These are phyloP conservation scores for Apis mellifera DNA, from an alignment of 1,140 invertebrate genomes.

Conservation along the genomic window Amel_HAv3.1 CM009942.2:7787001-7787500, in stretches of 20 bases:
- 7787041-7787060: not conserved
- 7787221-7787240: conserved; percentile 87
- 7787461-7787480: too few relatives aligned
- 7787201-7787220: conserved; percentile 90
- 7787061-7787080: not conserved
- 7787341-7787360: too few relatives aligned
- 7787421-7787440: too few relatives aligned
- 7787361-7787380: too few relatives aligned
- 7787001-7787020: not conserved
- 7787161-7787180: not conserved
- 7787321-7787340: not conserved
- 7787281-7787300: conserved; percentile 81
- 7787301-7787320: conserved; percentile 82
- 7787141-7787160: not conserved
- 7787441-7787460: too few relatives aligned
- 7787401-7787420: too few relatives aligned
- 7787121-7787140: too few relatives aligned
- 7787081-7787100: not conserved
- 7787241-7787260: conserved; percentile 84
- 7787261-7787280: conserved; percentile 84
- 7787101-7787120: too few relatives aligned
- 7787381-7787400: too few relatives aligned
- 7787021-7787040: not conserved
- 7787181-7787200: conserved; percentile 83
- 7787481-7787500: too few relatives aligned